Percentiles rank a stretch among this genome's conserved stretches.
Evolutionary conservation across 2,888 invertebrate species (phyloP).

Genomic region (Rhagonycha lutea): DNA sequence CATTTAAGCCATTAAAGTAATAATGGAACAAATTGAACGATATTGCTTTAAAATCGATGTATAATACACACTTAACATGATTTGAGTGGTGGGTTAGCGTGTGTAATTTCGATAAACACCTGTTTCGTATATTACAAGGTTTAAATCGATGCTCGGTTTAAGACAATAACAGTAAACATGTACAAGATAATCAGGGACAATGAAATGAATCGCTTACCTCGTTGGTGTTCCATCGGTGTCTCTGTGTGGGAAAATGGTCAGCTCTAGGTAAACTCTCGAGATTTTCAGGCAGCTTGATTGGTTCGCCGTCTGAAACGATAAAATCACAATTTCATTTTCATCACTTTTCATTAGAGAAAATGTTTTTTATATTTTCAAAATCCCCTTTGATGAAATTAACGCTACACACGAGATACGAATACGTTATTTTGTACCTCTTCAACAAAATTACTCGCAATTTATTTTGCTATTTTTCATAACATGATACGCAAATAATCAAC

Average conservation of each 20-base stretch:
- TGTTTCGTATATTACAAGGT: slow-evolving; percentile 15
- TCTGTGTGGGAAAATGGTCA: slow-evolving; percentile 91
- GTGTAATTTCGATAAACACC: slow-evolving; percentile 22
- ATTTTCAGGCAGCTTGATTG: slow-evolving; percentile 92
- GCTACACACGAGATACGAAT: background rate
- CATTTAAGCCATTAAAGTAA: background rate
- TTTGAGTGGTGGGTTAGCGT: background rate
- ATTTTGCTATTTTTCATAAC: background rate
- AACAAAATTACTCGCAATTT: background rate
- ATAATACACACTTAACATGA: background rate
- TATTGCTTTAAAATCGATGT: background rate
- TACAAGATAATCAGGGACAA: slow-evolving; percentile 6
- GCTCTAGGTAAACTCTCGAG: slow-evolving; percentile 92
- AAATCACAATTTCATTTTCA: slow-evolving; percentile 23
- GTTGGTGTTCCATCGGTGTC: slow-evolving; percentile 99
- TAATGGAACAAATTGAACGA: background rate
- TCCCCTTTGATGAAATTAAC: background rate
- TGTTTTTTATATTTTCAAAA: background rate
- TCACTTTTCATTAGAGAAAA: slow-evolving; percentile 12
- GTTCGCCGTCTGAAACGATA: slow-evolving; percentile 78
- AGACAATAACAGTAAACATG: slow-evolving; percentile 20
- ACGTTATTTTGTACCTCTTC: background rate
- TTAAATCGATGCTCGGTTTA: slow-evolving; percentile 13
- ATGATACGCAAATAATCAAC: background rate
- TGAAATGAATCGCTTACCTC: slow-evolving; percentile 70